phyloP scores from a whole-genome alignment of 92 coral and sea anemone species.

The Plumapathes pennacea region DNA sequence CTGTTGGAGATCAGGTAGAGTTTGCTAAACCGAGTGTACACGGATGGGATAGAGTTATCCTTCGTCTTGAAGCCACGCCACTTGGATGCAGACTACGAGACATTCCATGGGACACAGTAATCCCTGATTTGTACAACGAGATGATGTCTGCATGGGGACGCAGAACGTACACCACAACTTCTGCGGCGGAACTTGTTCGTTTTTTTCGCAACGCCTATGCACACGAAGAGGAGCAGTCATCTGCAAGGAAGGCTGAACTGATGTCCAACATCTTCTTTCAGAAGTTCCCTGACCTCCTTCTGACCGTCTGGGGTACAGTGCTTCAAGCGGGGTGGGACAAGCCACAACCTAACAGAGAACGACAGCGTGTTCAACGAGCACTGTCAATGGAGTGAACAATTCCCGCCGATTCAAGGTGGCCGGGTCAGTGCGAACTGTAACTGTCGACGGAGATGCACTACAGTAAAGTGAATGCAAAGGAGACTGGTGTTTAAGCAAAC shows the following conservation, averaged over 20 bases:
- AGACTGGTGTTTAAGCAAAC: too few species aligned
- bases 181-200: conserved; percentile 43
- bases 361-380: too few species aligned
- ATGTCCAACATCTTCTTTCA: conserved; percentile 14
- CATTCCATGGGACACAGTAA: conserved; percentile 14
- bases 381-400: too few species aligned
- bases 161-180: conserved; percentile 20
- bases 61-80: neutral
- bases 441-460: too few species aligned
- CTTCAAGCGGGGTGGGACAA: conserved; percentile 13
- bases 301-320: conserved; percentile 39
- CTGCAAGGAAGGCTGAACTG: conserved; percentile 4
- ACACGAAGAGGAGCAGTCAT: conserved; percentile 54
- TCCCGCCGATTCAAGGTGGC: too few species aligned
- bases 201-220: conserved; percentile 66
- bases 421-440: too few species aligned
- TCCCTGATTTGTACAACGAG: conserved; percentile 33
- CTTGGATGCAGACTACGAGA: conserved; percentile 6
- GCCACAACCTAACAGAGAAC: conserved; percentile 9
- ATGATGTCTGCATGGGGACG: conserved; percentile 1
- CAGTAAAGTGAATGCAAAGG: too few species aligned
- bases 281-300: conserved; percentile 48
- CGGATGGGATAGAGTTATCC: neutral
- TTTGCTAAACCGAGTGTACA: conserved; percentile 22
- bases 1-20: conserved; percentile 60